phyloP scores from a whole-genome alignment of 2,888 invertebrate species.

The Halocaridina rubra region DNA sequence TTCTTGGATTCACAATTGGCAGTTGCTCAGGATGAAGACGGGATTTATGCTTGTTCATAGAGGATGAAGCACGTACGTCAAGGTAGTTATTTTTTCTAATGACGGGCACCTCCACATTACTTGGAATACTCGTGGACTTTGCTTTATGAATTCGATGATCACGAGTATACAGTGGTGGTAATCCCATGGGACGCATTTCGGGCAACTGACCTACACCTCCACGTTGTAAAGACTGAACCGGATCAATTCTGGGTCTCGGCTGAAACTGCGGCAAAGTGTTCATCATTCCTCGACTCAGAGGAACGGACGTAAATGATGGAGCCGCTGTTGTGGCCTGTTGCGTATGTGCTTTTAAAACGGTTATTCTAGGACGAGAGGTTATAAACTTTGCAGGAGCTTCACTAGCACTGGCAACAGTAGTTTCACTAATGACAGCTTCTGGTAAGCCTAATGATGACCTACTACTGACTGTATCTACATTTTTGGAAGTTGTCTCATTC shows the following conservation, averaged over 20 bases:
- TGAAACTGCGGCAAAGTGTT: conserved; percentile 62
- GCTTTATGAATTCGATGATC: conserved; percentile 36
- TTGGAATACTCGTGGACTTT: conserved; percentile 10
- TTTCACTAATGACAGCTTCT: conserved; percentile 62
- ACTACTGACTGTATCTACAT: background rate
- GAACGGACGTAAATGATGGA: conserved; percentile 59
- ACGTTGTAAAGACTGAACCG: conserved; percentile 60
- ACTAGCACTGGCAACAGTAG: conserved; percentile 70
- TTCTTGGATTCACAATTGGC: conserved; percentile 50
- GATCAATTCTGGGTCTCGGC: conserved; percentile 47
- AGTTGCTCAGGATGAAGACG: conserved; percentile 55
- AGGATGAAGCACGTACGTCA: conserved; percentile 74
- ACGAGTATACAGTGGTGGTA: conserved; percentile 43
- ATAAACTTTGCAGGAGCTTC: conserved; percentile 83
- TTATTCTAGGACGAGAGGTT: conserved; percentile 81
- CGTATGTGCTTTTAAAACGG: conserved; percentile 81
- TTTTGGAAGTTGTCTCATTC: conserved; percentile 15
- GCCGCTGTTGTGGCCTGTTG: conserved; percentile 53
- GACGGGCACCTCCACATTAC: conserved; percentile 68
- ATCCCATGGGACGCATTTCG: conserved; percentile 22
- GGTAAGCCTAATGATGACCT: conserved; percentile 11
- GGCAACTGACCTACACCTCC: conserved; percentile 30
- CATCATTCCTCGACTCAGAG: conserved; percentile 52
- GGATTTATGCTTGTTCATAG: conserved; percentile 52
- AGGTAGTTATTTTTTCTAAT: conserved; percentile 76